Evolutionary conservation across 2,888 invertebrate genomes (phyloP).

Genomic region (Tachystola acroxantha): DNA sequence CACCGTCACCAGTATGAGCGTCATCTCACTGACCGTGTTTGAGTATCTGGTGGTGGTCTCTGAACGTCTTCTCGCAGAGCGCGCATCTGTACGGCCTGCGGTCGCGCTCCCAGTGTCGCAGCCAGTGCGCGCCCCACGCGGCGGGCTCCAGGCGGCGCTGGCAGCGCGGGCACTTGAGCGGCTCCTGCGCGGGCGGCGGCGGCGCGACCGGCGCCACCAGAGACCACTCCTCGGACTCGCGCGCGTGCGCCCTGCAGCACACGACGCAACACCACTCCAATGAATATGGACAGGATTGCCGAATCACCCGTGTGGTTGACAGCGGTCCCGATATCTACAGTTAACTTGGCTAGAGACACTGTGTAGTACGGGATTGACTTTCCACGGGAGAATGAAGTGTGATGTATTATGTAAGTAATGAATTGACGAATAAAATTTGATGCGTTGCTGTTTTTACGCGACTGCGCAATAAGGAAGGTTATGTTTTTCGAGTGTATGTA

Average conservation of each 20-base stretch:
- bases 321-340: too few relatives aligned
- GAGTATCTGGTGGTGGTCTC: conserved; percentile 56
- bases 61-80: conserved; percentile 64
- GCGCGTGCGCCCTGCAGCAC: conserved; percentile 39
- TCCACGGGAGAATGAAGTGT: too few relatives aligned
- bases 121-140: conserved; percentile 57
- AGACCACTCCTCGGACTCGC: conserved; percentile 2
- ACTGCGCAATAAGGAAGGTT: too few relatives aligned
- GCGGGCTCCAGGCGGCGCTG: conserved; percentile 34
- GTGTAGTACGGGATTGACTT: too few relatives aligned
- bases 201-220: conserved; percentile 35
- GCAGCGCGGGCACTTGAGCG: conserved; percentile 50
- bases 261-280: not conserved
- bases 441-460: too few relatives aligned
- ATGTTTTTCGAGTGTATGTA: too few relatives aligned
- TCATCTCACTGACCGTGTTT: conserved; percentile 44
- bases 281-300: too few relatives aligned
- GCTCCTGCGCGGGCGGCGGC: conserved; percentile 35
- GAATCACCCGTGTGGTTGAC: too few relatives aligned
- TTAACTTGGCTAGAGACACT: too few relatives aligned
- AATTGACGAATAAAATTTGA: too few relatives aligned
- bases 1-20: too few relatives aligned
- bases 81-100: conserved; percentile 62
- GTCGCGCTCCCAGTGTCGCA: conserved; percentile 60
- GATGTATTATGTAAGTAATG: too few relatives aligned